Percentiles rank a stretch among this genome's conserved stretches.
Evolutionary conservation across 2,797 vertebrate genomes (phyloP).

Genomic region (Atherinosoma microstoma): DNA sequence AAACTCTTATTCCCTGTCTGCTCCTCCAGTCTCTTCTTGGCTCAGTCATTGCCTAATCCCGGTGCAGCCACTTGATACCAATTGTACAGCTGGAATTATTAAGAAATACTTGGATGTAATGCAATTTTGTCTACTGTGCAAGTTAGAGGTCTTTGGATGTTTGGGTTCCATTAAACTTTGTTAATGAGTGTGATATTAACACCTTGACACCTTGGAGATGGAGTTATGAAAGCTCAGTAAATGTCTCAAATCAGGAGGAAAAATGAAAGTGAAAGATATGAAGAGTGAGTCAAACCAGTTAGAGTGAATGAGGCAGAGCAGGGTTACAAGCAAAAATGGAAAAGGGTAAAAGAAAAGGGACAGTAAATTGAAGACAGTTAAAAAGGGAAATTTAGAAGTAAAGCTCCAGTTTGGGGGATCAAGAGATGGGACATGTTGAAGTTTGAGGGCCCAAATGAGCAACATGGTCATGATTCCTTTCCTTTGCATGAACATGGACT

Average conservation of each 20-base stretch:
- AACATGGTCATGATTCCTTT: slow-evolving; percentile 31
- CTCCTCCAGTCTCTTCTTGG: slow-evolving; percentile 34
- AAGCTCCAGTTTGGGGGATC: slow-evolving; percentile 19
- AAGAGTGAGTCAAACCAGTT: slow-evolving; percentile 4
- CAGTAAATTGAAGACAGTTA: neutral
- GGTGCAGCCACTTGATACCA: slow-evolving; percentile 43
- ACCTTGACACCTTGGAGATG: slow-evolving; percentile 8
- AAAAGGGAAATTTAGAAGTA: slow-evolving; percentile 11
- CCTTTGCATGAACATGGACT: slow-evolving; percentile 23
- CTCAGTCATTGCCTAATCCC: slow-evolving; percentile 48
- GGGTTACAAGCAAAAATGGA: slow-evolving; percentile 1
- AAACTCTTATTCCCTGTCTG: slow-evolving; percentile 44
- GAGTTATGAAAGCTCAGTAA: slow-evolving; percentile 7
- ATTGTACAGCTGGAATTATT: slow-evolving; percentile 39
- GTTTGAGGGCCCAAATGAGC: slow-evolving; percentile 41
- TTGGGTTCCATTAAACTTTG: slow-evolving; percentile 37
- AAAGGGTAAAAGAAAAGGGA: slow-evolving; percentile 8
- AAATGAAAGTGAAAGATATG: slow-evolving; percentile 4
- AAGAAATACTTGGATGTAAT: slow-evolving; percentile 33
- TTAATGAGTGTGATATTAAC: slow-evolving; percentile 12
- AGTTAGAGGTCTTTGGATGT: slow-evolving; percentile 6
- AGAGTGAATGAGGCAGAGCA: neutral
- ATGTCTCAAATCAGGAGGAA: neutral
- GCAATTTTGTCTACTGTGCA: neutral
- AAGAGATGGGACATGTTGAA: slow-evolving; percentile 23